These are phyloP conservation scores for Eulacestoma nigropectus DNA, from an alignment of 2,113 vertebrate genomes.

Conservation along the genomic window DNA sequence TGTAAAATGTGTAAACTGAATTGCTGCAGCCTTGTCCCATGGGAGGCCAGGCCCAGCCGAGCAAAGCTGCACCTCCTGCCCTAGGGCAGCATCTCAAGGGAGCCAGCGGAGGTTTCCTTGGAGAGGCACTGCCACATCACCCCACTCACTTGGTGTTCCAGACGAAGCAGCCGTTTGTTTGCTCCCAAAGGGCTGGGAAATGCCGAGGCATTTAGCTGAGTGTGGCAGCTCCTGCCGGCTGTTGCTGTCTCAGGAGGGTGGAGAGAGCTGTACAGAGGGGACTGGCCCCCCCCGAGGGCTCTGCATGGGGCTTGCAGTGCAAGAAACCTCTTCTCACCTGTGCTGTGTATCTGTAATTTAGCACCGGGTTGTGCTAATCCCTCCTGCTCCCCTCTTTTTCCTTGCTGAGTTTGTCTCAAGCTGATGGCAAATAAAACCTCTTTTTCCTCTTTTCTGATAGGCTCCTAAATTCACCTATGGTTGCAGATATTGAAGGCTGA, in stretches of 20 bases:
- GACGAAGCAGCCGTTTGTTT: fast-evolving
- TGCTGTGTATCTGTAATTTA: background rate
- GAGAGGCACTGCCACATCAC: background rate
- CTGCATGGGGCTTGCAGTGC: background rate
- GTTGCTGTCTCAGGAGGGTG: background rate
- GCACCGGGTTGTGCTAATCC: background rate
- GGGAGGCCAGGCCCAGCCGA: background rate
- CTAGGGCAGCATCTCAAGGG: background rate
- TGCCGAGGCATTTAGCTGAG: background rate
- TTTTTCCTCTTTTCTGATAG: background rate
- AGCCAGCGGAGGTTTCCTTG: background rate
- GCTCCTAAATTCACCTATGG: background rate
- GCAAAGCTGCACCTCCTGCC: background rate
- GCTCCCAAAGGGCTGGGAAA: background rate
- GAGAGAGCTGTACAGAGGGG: background rate
- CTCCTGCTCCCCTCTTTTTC: background rate
- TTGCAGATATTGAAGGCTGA: background rate
- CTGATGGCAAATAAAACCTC: background rate
- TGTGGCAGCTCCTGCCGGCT: background rate
- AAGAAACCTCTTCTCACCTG: background rate
- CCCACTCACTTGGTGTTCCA: background rate
- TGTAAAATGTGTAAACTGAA: background rate
- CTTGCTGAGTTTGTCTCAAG: background rate
- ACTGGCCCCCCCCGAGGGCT: background rate
- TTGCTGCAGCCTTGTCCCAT: background rate